Percentiles rank a stretch among this genome's conserved stretches.
phyloP scores from a whole-genome alignment of 2,888 invertebrate genomes.

The Nemotelus pantherinus region DNA sequence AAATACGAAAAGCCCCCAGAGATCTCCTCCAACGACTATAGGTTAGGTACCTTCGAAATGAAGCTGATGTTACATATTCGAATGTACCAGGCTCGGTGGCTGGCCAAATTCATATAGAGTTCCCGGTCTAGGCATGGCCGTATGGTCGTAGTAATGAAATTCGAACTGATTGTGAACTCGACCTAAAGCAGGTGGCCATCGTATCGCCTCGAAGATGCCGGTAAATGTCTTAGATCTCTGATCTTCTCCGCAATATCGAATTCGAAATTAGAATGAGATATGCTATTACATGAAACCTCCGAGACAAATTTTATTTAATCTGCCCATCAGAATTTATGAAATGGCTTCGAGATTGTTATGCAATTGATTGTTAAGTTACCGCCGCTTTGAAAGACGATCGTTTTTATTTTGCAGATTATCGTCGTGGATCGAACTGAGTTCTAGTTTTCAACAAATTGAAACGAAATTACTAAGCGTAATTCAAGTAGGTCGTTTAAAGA shows the following conservation, averaged over 20 bases:
- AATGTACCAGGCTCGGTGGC: too few relatives aligned
- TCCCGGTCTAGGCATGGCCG: not conserved
- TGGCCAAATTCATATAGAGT: too few relatives aligned
- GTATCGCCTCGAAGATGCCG: conserved; percentile 11
- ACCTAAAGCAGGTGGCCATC: conserved; percentile 35
- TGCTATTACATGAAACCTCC: conserved; percentile 37
- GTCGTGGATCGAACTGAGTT: too few relatives aligned
- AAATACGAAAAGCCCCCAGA: conserved; percentile 19
- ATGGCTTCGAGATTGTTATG: conserved; percentile 27
- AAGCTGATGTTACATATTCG: not conserved
- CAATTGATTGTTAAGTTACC: conserved; percentile 35
- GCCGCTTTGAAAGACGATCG: conserved; percentile 37
- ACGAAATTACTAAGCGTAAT: too few relatives aligned
- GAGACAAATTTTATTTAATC: conserved; percentile 41
- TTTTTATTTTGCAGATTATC: not conserved
- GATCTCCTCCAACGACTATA: conserved; percentile 11
- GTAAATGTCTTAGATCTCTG: conserved; percentile 37
- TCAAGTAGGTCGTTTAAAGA: too few relatives aligned
- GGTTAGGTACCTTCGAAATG: not conserved
- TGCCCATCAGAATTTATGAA: conserved; percentile 39
- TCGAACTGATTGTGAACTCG: conserved; percentile 20
- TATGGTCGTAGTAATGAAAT: not conserved
- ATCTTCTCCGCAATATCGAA: conserved; percentile 35
- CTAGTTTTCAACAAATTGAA: too few relatives aligned
- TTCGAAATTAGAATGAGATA: conserved; percentile 32